phyloP scores from a whole-genome alignment of 2,888 invertebrate species.

The Gandaritis pyraliata region DNA sequence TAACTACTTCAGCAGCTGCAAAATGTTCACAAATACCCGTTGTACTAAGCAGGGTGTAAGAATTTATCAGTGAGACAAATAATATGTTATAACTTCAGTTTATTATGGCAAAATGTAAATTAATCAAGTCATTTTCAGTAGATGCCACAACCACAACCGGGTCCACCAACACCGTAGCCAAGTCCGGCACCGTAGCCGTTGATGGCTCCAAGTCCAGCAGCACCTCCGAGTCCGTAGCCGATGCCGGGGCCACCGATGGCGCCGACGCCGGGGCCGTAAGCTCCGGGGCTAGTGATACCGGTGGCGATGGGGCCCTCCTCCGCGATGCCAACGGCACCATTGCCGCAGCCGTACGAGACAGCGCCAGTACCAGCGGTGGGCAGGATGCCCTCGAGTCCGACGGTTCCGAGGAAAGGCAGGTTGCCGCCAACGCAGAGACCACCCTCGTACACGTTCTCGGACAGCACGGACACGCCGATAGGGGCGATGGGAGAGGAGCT shows the following conservation, averaged over 20 bases:
- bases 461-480: constrained; percentile 49
- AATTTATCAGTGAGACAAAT: too few relatives aligned
- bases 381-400: constrained; percentile 52
- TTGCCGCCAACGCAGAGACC: constrained; percentile 50
- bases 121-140: constrained; percentile 19
- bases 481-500: constrained; percentile 41
- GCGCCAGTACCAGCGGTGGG: constrained; percentile 56
- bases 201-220: constrained; percentile 10
- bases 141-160: constrained; percentile 21
- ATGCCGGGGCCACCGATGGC: constrained; percentile 7
- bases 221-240: constrained; percentile 33
- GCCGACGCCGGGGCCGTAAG: constrained; percentile 22
- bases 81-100: too few relatives aligned
- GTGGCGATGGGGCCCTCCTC: constrained; percentile 45
- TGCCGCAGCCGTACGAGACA: constrained; percentile 57
- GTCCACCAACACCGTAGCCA: constrained; percentile 12
- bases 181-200: constrained; percentile 25
- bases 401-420: constrained; percentile 57
- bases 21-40: too few relatives aligned
- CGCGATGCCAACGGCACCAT: constrained; percentile 48
- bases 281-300: constrained; percentile 28
- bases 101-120: too few relatives aligned
- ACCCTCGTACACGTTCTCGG: constrained; percentile 56
- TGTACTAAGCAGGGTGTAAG: too few relatives aligned
- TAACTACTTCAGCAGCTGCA: too few relatives aligned